Percentiles rank a stretch among this genome's conserved stretches.
phyloP scores from a whole-genome alignment of 1,140 invertebrate species.

The Caenorhabditis remanei region DNA sequence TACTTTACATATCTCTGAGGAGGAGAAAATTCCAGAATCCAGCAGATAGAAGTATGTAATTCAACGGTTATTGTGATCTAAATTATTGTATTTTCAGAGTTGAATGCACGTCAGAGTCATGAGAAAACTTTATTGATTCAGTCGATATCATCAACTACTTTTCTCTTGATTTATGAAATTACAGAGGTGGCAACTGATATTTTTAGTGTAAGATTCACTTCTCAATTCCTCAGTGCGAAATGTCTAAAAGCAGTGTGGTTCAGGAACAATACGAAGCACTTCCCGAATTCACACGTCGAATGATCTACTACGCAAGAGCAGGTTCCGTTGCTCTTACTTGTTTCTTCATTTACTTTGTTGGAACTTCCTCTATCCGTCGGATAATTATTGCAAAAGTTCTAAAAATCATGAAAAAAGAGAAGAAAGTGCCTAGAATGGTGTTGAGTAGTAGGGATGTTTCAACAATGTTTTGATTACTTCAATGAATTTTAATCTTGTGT shows the following conservation, averaged over 20 bases:
- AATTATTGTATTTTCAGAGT: neutral
- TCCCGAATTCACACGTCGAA: neutral
- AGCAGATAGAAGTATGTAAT: neutral
- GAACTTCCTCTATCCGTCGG: neutral
- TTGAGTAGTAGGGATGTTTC: conserved; percentile 21
- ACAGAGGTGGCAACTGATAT: neutral
- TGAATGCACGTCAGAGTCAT: conserved; percentile 2
- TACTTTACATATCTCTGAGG: neutral
- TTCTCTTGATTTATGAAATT: conserved; percentile 23
- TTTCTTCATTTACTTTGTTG: conserved; percentile 34
- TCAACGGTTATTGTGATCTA: neutral
- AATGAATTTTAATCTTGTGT: neutral
- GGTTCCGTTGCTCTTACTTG: neutral
- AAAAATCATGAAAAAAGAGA: neutral
- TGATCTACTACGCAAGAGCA: neutral
- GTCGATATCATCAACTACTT: conserved; percentile 7
- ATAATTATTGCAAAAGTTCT: neutral
- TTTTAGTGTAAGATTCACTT: conserved; percentile 11
- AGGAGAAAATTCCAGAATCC: neutral
- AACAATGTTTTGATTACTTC: neutral
- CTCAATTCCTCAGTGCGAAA: neutral
- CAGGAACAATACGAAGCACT: conserved; percentile 12
- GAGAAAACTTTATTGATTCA: conserved; percentile 25
- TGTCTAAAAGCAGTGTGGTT: neutral
- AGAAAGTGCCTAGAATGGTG: neutral